Conservation (phyloP, 2,113 vertebrate genomes). For the Cebus imitator region DNA sequence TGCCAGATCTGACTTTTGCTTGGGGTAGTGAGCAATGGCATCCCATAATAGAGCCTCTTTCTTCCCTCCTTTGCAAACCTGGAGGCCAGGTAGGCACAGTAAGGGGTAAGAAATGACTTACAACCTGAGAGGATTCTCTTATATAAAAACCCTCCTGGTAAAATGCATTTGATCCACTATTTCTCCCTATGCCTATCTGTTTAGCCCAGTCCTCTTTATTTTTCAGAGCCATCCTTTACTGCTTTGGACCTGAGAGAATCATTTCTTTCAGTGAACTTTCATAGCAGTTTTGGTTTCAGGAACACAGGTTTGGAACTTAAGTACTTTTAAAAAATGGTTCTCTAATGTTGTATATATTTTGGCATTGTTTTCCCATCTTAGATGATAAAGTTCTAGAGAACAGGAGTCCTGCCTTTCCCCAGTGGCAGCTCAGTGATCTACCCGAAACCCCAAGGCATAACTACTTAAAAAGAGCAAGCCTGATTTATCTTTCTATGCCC, state of each 20-base stretch:
- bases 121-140: neutral
- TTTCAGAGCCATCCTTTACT: neutral
- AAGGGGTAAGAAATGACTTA: neutral
- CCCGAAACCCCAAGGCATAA: neutral
- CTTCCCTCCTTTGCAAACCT: neutral
- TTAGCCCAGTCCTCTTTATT: neutral
- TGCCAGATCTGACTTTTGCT: neutral
- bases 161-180: neutral
- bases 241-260: neutral
- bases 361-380: neutral
- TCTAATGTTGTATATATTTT: neutral
- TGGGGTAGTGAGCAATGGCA: neutral
- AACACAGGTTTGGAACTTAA: neutral
- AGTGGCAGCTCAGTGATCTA: too few relatives aligned
- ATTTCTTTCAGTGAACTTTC: neutral
- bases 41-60: neutral
- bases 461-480: neutral
- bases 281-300: neutral
- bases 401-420: neutral
- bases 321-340: neutral
- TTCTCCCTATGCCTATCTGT: fast-evolving
- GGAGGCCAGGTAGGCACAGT: neutral
- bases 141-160: neutral
- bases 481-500: neutral
- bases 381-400: neutral